These are phyloP conservation scores for Echinometra lucunter DNA, from an alignment of 53 echinoderm and acorn worm species.

Conservation along the genomic window DNA sequence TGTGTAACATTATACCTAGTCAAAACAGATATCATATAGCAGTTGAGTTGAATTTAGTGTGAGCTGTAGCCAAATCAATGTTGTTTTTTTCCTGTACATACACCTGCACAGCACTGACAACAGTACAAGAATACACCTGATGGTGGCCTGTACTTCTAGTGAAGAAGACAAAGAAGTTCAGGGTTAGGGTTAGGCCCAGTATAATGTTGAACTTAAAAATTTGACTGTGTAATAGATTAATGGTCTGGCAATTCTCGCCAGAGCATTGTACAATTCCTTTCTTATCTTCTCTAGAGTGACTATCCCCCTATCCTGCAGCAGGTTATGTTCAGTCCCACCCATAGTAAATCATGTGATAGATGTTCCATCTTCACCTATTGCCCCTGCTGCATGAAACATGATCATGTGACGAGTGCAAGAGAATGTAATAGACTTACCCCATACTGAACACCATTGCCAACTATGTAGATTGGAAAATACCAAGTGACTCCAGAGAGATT, in stretches of 20 bases:
- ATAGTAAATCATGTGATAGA: constrained; percentile 28
- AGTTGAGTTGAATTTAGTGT: no score
- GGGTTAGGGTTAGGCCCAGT: no score
- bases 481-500: not conserved
- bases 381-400: not conserved
- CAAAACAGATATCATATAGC: not conserved
- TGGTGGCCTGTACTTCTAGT: no score
- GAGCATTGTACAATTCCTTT: not conserved
- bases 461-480: constrained; percentile 29
- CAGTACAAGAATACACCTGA: no score
- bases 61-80: no score
- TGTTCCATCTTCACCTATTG: constrained; percentile 17
- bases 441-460: constrained; percentile 33
- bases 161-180: no score
- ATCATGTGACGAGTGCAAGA: constrained; percentile 9
- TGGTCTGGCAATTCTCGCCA: no score
- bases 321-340: not conserved
- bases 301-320: not conserved
- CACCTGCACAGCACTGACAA: no score
- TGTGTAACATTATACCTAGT: not conserved
- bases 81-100: no score
- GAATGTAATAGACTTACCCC: constrained; percentile 54
- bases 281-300: not conserved
- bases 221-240: no score
- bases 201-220: no score